Percentiles rank a stretch among this genome's conserved stretches.
Conservation (phyloP, 2,797 vertebrate genomes). For the Merluccius polli region DNA sequence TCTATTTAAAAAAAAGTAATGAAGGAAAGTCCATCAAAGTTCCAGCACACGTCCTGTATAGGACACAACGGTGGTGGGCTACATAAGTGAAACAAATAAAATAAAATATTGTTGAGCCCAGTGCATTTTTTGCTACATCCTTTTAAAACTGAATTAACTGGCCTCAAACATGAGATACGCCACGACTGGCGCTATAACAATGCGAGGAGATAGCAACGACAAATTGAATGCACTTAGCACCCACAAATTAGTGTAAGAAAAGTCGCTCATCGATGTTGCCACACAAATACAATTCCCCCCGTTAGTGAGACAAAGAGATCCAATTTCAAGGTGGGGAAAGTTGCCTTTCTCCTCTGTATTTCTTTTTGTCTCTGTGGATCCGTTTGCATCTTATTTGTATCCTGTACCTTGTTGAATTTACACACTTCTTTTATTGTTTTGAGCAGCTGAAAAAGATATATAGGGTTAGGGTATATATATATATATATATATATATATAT, state of each 20-base stretch:
- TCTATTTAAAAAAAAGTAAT: conserved; percentile 11
- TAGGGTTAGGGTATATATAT: too few relatives aligned
- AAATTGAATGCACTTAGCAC: conserved; percentile 38
- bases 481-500: too few relatives aligned
- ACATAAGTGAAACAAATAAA: too few relatives aligned
- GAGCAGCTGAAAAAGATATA: too few relatives aligned
- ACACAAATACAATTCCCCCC: conserved; percentile 61
- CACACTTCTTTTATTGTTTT: too few relatives aligned
- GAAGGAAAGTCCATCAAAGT: conserved; percentile 13
- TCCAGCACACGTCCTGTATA: too few relatives aligned
- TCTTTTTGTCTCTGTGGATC: background rate
- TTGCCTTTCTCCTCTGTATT: background rate
- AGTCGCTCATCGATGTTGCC: conserved; percentile 47
- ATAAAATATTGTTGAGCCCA: too few relatives aligned
- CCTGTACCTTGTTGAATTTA: background rate
- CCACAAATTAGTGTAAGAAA: conserved; percentile 34
- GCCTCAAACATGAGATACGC: too few relatives aligned
- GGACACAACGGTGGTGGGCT: too few relatives aligned
- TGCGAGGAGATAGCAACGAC: conserved; percentile 9
- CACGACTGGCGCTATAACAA: too few relatives aligned
- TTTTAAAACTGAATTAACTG: too few relatives aligned
- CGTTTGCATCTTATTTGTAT: background rate
- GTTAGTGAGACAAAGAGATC: conserved; percentile 46
- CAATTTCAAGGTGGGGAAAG: conserved; percentile 35
- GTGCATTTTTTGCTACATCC: too few relatives aligned